Evolutionary conservation across 30 jellyfish, hydroid and myxozoan genomes (phyloP), one percentile per base, ranked within the genome.

Genomic region (Pelagia noctiluca): DNA sequence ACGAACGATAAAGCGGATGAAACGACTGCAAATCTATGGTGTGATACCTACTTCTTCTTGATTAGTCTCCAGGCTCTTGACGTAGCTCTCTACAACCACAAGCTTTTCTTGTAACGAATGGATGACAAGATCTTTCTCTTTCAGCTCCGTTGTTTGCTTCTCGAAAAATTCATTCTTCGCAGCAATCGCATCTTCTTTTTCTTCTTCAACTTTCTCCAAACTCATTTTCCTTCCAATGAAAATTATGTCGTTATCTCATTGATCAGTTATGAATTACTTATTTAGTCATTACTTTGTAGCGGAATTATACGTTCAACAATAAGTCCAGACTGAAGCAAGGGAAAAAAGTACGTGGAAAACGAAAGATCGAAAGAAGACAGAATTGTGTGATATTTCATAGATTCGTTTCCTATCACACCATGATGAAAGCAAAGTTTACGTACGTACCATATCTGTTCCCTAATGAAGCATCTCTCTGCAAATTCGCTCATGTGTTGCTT

Each of bases 401-500:
- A n/a, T n/a, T n/a, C n/a, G n/a, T n/a, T n/a, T n/a, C n/a, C n/a
- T n/a, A n/a, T n/a, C n/a, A n/a, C n/a, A n/a, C n/a, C n/a, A n/a
- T n/a, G n/a, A n/a, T n/a, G n/a, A n/a, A n/a, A n/a, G n/a, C n/a
- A n/a, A n/a, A n/a, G n/a, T n/a, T n/a, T n/a, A n/a, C n/a, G n/a
- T n/a, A 32, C 89, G 42, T 80, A 88, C 97, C 88, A 71, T n/a
- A 75, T 70, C 46, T 79, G 89, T 63, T 88, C 97, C 35, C 97
- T 71, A 0, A 72, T 29, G 26, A 57, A 67, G 81, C 46, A 36
- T 30, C 80, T 89, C 34, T 77, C 71, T 2, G 48, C 66, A 5
- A 48, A 29, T 7, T 54, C 80, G 1, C 62, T 31, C 23, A 75
- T n/a, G 13, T 69, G 60, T 22, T 35, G 70, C 3, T 88, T 71